phyloP scores from a whole-genome alignment of 2,888 invertebrate genomes.

The Entomobrya multifasciata region DNA sequence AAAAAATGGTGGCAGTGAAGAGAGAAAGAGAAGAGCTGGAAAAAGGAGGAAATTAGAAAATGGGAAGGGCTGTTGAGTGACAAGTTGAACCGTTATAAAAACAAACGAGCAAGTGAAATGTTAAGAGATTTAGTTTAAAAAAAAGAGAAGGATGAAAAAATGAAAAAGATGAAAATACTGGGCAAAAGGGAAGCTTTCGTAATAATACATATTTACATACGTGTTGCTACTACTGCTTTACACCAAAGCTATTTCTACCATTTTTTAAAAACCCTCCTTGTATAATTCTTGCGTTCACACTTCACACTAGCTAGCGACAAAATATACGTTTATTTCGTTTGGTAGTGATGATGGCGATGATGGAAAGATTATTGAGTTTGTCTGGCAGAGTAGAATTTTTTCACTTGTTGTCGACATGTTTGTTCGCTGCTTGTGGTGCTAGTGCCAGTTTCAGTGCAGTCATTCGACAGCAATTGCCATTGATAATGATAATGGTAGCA shows the following conservation, averaged over 20 bases:
- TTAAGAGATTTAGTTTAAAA: conserved; percentile 55
- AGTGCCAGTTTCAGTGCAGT: not conserved
- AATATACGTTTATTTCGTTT: not conserved
- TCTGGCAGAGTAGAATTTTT: conserved; percentile 41
- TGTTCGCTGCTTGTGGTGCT: not conserved
- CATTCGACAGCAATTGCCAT: not conserved
- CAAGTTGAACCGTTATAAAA: conserved; percentile 72
- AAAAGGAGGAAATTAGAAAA: conserved; percentile 69
- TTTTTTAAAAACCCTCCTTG: not conserved
- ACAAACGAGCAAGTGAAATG: conserved; percentile 71
- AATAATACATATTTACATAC: not conserved
- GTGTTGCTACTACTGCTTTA: not conserved
- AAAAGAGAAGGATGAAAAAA: conserved; percentile 14
- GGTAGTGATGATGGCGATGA: conserved; percentile 47
- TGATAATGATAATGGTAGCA: not conserved
- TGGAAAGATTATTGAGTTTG: conserved; percentile 69
- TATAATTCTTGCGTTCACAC: no score
- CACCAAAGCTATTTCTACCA: not conserved
- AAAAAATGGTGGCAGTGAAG: conserved; percentile 27
- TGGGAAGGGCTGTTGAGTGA: conserved; percentile 70
- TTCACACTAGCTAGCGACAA: no score
- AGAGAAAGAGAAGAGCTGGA: conserved; percentile 6
- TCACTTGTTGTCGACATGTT: conserved; percentile 45
- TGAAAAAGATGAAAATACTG: conserved; percentile 6
- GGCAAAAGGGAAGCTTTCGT: not conserved